Conservation (phyloP, 1,140 invertebrate genomes). For the Cepaea nemoralis region DNA sequence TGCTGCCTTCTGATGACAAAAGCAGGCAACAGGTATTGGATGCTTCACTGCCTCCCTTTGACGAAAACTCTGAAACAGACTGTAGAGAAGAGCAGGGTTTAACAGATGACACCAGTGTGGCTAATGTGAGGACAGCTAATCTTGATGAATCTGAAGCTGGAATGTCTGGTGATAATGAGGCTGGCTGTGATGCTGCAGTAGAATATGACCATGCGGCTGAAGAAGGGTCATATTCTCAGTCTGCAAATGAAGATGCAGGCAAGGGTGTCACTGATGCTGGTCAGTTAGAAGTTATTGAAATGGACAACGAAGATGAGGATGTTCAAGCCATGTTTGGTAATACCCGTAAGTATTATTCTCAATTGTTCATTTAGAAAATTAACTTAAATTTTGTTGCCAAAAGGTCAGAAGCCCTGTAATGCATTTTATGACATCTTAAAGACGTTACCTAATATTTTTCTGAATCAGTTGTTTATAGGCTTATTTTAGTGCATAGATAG, state of each 20-base stretch:
- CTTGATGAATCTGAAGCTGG: neutral
- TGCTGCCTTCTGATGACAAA: neutral
- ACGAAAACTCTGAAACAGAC: neutral
- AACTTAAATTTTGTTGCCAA: neutral
- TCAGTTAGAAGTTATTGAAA: constrained; percentile 36
- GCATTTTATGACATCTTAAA: too few relatives aligned
- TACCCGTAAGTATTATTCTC: constrained; percentile 17
- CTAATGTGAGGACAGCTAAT: neutral
- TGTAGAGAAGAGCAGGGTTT: neutral
- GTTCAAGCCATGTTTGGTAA: constrained; percentile 27
- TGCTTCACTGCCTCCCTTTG: neutral
- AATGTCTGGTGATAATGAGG: neutral
- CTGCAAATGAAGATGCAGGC: constrained; percentile 13
- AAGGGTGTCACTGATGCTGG: constrained; percentile 16
- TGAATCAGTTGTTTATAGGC: too few relatives aligned
- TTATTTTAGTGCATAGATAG: too few relatives aligned
- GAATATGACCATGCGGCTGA: constrained; percentile 29
- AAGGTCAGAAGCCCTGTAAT: too few relatives aligned
- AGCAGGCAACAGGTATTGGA: neutral
- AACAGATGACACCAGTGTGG: neutral
- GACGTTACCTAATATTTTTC: too few relatives aligned
- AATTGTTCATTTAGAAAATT: constrained; percentile 1
- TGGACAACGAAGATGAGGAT: constrained; percentile 30
- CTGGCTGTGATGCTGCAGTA: neutral
- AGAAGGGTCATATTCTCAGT: constrained; percentile 27